Evolutionary conservation across 2,113 vertebrate genomes (phyloP).

Genomic region (Toxotes chatareus): DNA sequence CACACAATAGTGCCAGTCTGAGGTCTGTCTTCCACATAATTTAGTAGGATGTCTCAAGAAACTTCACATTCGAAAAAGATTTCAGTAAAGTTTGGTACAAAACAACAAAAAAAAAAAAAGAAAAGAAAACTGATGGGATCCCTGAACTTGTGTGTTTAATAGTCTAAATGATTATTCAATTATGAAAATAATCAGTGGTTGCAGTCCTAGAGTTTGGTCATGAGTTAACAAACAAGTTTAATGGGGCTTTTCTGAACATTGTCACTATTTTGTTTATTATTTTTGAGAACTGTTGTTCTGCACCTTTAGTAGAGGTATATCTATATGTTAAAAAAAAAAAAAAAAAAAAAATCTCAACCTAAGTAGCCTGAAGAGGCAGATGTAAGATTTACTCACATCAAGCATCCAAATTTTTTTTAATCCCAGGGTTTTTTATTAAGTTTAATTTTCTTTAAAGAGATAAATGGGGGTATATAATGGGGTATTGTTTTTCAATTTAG

Average conservation of each 20-base stretch:
- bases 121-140: too few relatives aligned
- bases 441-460: not conserved
- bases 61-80: too few relatives aligned
- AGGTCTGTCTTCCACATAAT: not conserved
- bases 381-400: not conserved
- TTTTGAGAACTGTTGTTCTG: not conserved
- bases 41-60: not conserved
- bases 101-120: too few relatives aligned
- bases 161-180: not conserved
- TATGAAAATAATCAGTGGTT: not conserved
- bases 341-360: not conserved
- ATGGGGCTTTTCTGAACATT: not conserved
- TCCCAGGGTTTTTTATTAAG: not conserved
- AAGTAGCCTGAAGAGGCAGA: not conserved
- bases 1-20: not conserved
- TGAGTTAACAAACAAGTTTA: not conserved
- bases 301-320: not conserved
- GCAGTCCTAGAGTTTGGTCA: not conserved
- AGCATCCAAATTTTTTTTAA: slow-evolving; percentile 1
- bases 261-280: not conserved
- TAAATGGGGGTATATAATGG: not conserved
- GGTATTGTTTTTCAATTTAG: slow-evolving; percentile 1
- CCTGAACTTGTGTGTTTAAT: not conserved
- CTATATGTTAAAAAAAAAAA: not conserved
- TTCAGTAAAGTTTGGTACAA: too few relatives aligned